phyloP scores from a whole-genome alignment of 1,140 invertebrate genomes.

The Heliothis subflexa region DNA sequence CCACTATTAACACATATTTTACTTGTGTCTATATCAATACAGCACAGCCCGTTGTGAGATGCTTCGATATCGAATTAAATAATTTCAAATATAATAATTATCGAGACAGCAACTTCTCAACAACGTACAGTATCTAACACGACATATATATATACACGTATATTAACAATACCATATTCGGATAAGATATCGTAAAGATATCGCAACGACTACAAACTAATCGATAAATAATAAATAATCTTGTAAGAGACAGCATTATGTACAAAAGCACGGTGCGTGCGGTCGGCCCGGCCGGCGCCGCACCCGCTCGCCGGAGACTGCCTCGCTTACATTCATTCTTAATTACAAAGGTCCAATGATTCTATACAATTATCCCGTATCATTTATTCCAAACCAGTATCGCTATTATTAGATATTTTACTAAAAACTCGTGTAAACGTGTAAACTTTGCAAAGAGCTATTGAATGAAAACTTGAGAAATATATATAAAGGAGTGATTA shows the following conservation, averaged over 20 bases:
- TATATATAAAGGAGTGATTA: slow-evolving; percentile 70
- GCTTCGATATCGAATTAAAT: slow-evolving; percentile 37
- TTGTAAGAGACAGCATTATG: slow-evolving; percentile 77
- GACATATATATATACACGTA: slow-evolving; percentile 72
- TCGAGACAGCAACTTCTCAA: slow-evolving; percentile 46
- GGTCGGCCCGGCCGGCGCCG: slow-evolving; percentile 54
- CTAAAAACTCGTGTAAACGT: slow-evolving; percentile 59
- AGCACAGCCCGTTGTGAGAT: slow-evolving; percentile 49
- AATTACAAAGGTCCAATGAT: slow-evolving; percentile 66
- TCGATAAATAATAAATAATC: slow-evolving; percentile 84
- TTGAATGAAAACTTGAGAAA: slow-evolving; percentile 61
- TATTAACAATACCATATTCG: slow-evolving; percentile 66
- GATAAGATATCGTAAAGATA: slow-evolving; percentile 61
- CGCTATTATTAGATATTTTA: slow-evolving; percentile 58
- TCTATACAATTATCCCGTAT: slow-evolving; percentile 75
- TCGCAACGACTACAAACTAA: slow-evolving; percentile 73
- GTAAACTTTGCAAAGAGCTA: slow-evolving; percentile 58
- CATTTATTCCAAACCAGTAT: slow-evolving; percentile 58
- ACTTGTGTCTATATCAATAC: slow-evolving; percentile 40
- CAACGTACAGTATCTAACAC: slow-evolving; percentile 44
- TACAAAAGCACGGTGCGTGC: slow-evolving; percentile 80
- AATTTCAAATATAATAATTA: slow-evolving; percentile 43
- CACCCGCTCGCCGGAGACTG: slow-evolving; percentile 50
- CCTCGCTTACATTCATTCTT: slow-evolving; percentile 53
- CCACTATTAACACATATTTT: slow-evolving; percentile 50